These are phyloP conservation scores for Macrochelys suwanniensis DNA, from an alignment of 2,797 vertebrate genomes.

Conservation along the genomic window DNA sequence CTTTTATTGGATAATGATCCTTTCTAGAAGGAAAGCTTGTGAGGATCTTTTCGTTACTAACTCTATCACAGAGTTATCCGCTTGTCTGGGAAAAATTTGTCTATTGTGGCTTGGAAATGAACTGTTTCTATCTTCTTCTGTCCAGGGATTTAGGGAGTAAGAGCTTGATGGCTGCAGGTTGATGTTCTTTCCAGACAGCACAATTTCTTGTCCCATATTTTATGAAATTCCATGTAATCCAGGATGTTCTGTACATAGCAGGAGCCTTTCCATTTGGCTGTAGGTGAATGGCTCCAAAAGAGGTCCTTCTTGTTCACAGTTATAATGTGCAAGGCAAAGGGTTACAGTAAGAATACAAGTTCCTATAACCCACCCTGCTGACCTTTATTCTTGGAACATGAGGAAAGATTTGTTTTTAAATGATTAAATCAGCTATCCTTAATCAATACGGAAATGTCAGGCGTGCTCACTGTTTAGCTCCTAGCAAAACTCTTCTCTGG, in stretches of 20 bases:
- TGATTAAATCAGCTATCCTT: neutral
- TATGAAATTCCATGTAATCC: neutral
- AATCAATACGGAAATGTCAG: rapidly evolving
- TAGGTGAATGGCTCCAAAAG: neutral
- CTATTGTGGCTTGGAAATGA: neutral
- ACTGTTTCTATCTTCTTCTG: rapidly evolving
- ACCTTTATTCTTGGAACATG: too few relatives aligned
- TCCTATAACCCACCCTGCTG: rapidly evolving
- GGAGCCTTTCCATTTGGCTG: neutral
- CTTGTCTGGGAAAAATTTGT: rapidly evolving
- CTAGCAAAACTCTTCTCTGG: neutral
- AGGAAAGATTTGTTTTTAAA: neutral
- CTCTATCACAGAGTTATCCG: rapidly evolving
- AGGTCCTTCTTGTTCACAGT: neutral
- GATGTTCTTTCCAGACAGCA: rapidly evolving
- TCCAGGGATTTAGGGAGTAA: neutral
- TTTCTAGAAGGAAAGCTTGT: rapidly evolving
- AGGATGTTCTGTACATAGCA: rapidly evolving
- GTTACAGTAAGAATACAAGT: neutral
- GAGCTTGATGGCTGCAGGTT: rapidly evolving
- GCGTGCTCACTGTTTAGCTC: rapidly evolving
- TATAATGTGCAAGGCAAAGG: neutral
- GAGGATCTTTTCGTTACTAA: rapidly evolving
- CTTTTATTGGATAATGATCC: rapidly evolving
- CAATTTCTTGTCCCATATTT: neutral